Conservation (phyloP, 1,140 invertebrate species). For the Lordiphosa stackelbergi region DNA sequence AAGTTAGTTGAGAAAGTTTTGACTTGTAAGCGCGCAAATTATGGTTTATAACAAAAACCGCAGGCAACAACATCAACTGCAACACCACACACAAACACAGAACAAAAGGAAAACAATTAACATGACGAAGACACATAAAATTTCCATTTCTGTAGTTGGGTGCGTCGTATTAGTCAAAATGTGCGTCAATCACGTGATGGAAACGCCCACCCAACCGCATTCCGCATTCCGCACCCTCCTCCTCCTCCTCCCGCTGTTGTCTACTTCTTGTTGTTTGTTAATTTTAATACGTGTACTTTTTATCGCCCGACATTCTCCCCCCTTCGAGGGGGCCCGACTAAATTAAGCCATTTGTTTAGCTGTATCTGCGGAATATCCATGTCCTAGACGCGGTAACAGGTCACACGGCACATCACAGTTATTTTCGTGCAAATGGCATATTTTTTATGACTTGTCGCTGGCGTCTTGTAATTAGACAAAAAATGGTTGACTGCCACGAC, state of each 20-base stretch:
- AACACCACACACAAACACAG: conserved; percentile 21
- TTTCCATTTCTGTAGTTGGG: conserved; percentile 42
- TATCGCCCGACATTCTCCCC: conserved; percentile 46
- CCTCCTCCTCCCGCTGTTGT: conserved; percentile 11
- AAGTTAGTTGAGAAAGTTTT: conserved; percentile 67
- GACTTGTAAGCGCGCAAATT: conserved; percentile 69
- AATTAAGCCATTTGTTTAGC: conserved; percentile 52
- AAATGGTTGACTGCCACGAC: conserved; percentile 43
- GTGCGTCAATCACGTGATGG: conserved; percentile 64
- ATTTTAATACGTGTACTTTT: conserved; percentile 67
- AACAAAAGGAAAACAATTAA: conserved; percentile 65
- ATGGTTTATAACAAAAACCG: conserved; percentile 58
- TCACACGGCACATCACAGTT: conserved; percentile 48
- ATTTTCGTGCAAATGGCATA: conserved; percentile 64
- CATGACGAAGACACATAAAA: conserved; percentile 74
- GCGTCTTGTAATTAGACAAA: conserved; percentile 53
- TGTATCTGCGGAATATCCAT: conserved; percentile 43
- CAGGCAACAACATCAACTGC: conserved; percentile 22
- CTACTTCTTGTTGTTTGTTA: conserved; percentile 63
- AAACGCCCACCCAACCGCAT: conserved; percentile 11
- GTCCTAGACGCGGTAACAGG: conserved; percentile 20
- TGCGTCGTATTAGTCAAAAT: conserved; percentile 50
- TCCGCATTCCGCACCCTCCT: not conserved
- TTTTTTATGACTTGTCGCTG: conserved; percentile 57
- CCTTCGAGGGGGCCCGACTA: conserved; percentile 11